phyloP scores from a whole-genome alignment of 1,140 invertebrate species.

The Heliothis subflexa region DNA sequence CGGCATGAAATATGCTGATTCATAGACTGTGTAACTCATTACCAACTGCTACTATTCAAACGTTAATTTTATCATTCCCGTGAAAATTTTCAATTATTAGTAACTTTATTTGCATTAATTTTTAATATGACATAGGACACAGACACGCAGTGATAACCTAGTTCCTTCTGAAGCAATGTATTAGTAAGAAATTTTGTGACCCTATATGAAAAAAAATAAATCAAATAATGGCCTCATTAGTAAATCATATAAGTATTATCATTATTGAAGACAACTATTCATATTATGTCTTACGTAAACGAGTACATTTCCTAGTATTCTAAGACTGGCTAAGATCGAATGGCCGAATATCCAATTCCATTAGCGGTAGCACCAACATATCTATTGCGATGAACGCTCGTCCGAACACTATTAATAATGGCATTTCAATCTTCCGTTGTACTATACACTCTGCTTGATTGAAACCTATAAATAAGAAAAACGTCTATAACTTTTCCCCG shows the following conservation, averaged over 20 bases:
- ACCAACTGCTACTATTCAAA: no score
- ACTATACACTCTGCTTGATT: conserved; percentile 60
- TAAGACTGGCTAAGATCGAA: not conserved
- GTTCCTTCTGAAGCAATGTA: no score
- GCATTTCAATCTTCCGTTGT: conserved; percentile 33
- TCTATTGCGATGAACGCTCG: conserved; percentile 19
- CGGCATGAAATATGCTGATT: no score
- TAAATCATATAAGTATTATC: not conserved
- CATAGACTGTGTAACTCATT: no score
- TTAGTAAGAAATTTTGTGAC: no score
- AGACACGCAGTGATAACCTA: no score
- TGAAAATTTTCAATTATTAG: no score
- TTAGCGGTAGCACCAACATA: conserved; percentile 43
- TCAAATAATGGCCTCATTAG: not conserved
- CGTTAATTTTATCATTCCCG: no score
- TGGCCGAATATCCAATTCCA: conserved; percentile 53
- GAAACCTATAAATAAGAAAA: conserved; percentile 60
- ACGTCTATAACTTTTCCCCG: conserved; percentile 45
- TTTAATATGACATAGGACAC: no score
- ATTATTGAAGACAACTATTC: not conserved
- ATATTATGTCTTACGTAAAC: not conserved
- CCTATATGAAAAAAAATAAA: no score
- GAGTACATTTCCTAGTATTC: not conserved
- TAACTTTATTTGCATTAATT: no score
- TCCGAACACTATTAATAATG: conserved; percentile 54